Base-by-base conservation (phyloP, 2,888 invertebrate genomes). In the Megalurothrips usitatus region DNA sequence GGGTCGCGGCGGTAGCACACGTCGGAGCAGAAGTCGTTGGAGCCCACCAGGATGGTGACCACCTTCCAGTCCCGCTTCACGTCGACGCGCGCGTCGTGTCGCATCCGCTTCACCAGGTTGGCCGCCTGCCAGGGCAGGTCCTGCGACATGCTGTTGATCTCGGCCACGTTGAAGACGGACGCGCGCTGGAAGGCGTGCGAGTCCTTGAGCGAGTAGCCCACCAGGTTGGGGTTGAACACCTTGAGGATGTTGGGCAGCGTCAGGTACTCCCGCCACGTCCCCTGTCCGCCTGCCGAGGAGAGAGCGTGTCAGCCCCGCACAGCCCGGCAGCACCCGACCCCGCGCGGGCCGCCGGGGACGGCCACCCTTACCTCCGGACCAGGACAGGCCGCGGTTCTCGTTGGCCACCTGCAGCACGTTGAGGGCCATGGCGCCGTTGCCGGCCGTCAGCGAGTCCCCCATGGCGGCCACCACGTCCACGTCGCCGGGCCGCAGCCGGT, bases 391-490 rank as follows among this genome's bases (percentile, higher is more conserved):
- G 43, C 89, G 86, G 85, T 89, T 89, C 85, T 90, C 89, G 0
- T 87, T 85, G 0, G 85, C 78, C 0, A 90, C 84, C 10, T 90
- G 88, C 0, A 88, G 78, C 0, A 90, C 52, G 58, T 84, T 87
- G 0, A 86, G 86, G 0, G 90, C 90, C 28, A 89, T 87, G 34
- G 89, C 87, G 6, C 91, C 92, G 83, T 88, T 88, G 23, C 90
- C 91, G 0, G 90, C 91, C 0, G 91, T 90, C 79, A 92, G 84
- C 0, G 91, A 91, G 85, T 92, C 92, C 0, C 92, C 92, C 85
- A 92, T 86, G 0, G 89, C 90, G 0, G 86, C 92, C 19, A 92
- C 87, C 1, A 92, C 86, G 83, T 91, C 91, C 49, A 92, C 89
- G 85, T 92, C 92, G 9, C 91, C 91, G 0, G 92, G 92, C 79